phyloP scores from a whole-genome alignment of 2,113 vertebrate species.

The Panthera tigris region DNA sequence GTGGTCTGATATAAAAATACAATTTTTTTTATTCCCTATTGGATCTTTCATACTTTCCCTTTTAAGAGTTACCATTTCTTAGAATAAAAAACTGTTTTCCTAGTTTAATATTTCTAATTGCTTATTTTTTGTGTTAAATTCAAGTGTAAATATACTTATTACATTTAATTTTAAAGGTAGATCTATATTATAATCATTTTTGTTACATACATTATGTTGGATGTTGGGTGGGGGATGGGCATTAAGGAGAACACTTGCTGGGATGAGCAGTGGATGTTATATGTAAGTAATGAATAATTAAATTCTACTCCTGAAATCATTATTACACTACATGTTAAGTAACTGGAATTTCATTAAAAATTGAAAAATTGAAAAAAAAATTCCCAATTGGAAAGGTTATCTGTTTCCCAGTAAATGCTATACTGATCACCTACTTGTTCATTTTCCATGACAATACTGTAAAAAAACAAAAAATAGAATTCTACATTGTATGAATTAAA shows the following conservation, averaged over 20 bases:
- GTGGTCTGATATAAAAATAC: background rate
- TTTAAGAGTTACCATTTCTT: background rate
- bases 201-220: background rate
- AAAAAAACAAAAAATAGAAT: background rate
- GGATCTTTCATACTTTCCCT: background rate
- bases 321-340: too few relatives aligned
- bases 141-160: background rate
- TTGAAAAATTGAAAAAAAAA: background rate
- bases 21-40: background rate
- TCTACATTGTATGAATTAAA: background rate
- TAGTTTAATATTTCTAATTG: background rate
- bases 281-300: too few relatives aligned
- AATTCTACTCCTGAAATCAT: too few relatives aligned
- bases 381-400: background rate
- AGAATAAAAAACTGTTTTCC: background rate
- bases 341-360: too few relatives aligned
- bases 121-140: slow-evolving; percentile 36
- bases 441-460: background rate
- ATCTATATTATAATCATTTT: background rate
- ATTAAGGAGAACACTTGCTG: too few relatives aligned
- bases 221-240: too few relatives aligned
- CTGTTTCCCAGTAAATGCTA: background rate
- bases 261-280: too few relatives aligned
- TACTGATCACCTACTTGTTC: background rate
- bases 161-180: slow-evolving; percentile 38